Conservation (phyloP, 2,113 vertebrate genomes). For the Spheniscus mendiculus region DNA sequence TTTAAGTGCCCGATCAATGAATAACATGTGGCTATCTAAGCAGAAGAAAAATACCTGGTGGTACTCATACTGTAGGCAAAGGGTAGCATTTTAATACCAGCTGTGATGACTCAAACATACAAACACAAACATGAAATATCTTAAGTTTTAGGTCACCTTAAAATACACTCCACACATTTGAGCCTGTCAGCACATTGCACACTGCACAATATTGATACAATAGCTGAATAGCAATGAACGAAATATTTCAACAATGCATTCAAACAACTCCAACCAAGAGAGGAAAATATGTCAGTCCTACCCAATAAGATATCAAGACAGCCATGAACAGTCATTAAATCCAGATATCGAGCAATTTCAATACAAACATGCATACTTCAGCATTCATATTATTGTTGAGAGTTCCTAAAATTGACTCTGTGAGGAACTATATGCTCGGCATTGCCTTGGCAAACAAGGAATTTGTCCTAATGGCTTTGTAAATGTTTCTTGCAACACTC, state of each 20-base stretch:
- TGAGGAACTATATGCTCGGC: slow-evolving; percentile 26
- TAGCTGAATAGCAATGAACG: background rate
- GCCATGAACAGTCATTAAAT: background rate
- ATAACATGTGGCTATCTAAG: background rate
- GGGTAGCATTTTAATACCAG: background rate
- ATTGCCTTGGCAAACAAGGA: background rate
- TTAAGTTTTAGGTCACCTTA: background rate
- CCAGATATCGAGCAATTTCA: background rate
- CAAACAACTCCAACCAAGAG: background rate
- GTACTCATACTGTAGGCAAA: background rate
- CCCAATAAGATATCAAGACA: background rate
- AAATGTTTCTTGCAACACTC: background rate
- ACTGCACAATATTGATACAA: background rate
- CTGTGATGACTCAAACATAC: background rate
- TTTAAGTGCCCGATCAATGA: background rate
- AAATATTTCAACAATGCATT: background rate
- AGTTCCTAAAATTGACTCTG: background rate
- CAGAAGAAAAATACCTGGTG: background rate
- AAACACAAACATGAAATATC: background rate
- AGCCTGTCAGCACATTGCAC: background rate
- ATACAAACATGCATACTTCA: background rate
- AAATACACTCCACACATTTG: background rate
- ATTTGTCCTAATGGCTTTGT: background rate
- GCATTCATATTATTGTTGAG: background rate
- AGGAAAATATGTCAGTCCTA: background rate